Base-by-base conservation (phyloP, 2,113 vertebrate genomes). In the Cnemophilus loriae region DNA sequence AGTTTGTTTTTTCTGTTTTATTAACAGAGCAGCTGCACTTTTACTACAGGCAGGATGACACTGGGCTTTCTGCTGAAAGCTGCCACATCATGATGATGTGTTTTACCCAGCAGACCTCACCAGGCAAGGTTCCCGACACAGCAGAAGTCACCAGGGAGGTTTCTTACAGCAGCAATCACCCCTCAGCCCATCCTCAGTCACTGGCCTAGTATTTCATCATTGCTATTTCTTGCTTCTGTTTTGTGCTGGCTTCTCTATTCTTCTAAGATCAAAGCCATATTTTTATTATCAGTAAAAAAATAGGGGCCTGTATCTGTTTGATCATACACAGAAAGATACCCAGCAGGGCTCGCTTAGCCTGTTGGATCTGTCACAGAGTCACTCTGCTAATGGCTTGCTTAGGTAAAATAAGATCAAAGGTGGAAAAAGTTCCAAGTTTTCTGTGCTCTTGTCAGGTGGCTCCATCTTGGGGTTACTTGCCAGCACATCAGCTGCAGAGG, bases 51-150 rank as follows among this genome's bases (percentile, higher is more conserved):
- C 78, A 69, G 57, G 57, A 37, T 92, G 85, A 79, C 33, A 4
- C 87, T 93, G 53, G n/a, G 82, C 85, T 93, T 95, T 91, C 84
- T 93, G 70, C 87, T 94, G 89, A 71, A 90, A 87, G 67, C 85
- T 90, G 84, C 57, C 71, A 68, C 69, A 65, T 93, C 57, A 63
- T 0, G 0, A 32, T 84, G 87, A 82, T 91, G 69, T 79, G 85
- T 91, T 93, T 91, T 65, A 76, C 37, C 15, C 70, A 49, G 90
- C 85, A 91, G 90, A 90, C 44, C 82, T 93, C 70, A 78, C 84
- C 85, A 89, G 87, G 47, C 24, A 1, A 87, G 69, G 65, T 56
- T 96, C 61, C 78, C 0, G 3, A 60, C 90, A 23, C 49, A 52
- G 78, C 87, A 94, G 35, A 90, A 89, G 57, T 53, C n/a, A 7